Conservation (phyloP, 2,888 invertebrate genomes). For the Drepanosiphum platanoidis region DNA sequence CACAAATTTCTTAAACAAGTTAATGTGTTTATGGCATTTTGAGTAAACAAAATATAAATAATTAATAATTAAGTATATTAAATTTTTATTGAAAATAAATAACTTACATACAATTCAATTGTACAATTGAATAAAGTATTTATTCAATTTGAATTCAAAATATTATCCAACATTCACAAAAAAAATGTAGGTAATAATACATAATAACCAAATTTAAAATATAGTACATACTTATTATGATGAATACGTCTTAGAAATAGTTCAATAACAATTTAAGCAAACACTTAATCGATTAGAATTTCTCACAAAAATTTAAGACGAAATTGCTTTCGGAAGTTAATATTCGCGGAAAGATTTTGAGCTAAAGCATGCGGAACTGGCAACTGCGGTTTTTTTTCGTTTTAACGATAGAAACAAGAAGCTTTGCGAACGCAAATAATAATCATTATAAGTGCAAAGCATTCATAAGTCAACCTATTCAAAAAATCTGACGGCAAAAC, state of each 20-base stretch:
- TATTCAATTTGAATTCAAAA: not conserved
- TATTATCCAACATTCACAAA: not conserved
- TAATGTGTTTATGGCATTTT: too few species aligned
- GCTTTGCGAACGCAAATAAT: slow-evolving; percentile 59
- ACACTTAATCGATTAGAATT: slow-evolving; percentile 32
- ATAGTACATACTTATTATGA: slow-evolving; percentile 19
- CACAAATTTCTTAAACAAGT: too few species aligned
- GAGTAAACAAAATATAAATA: not conserved
- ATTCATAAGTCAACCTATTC: slow-evolving; percentile 59
- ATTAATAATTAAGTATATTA: not conserved
- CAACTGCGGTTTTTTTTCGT: slow-evolving; percentile 49
- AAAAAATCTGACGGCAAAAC: slow-evolving; percentile 60
- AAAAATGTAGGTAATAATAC: not conserved
- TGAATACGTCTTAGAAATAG: not conserved
- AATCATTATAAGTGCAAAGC: slow-evolving; percentile 56
- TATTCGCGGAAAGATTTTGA: slow-evolving; percentile 32
- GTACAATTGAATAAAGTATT: too few species aligned
- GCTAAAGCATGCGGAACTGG: slow-evolving; percentile 47
- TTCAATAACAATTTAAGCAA: not conserved
- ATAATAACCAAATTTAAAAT: not conserved
- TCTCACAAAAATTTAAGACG: not conserved
- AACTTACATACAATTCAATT: too few species aligned
- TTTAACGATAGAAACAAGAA: slow-evolving; percentile 58
- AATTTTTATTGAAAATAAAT: too few species aligned
- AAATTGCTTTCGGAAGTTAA: slow-evolving; percentile 18